These are phyloP conservation scores for Alsophila aescularia DNA, from an alignment of 2,888 invertebrate species.

Conservation along the genomic window DNA sequence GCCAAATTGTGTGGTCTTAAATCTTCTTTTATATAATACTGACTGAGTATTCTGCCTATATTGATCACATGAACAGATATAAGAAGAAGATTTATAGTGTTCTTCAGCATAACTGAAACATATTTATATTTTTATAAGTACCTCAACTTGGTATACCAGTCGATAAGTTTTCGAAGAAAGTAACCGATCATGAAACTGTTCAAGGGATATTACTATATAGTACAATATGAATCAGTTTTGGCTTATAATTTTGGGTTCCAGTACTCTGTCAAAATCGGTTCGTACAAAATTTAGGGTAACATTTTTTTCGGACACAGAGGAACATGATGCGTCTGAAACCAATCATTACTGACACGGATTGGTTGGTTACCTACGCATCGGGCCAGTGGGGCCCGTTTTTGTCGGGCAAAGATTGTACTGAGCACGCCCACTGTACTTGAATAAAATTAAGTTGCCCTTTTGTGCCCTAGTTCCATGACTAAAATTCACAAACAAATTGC, in stretches of 20 bases:
- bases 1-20: too few relatives aligned
- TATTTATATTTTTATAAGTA: too few relatives aligned
- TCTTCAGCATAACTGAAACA: too few relatives aligned
- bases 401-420: neutral
- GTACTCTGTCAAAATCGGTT: neutral
- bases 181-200: too few relatives aligned
- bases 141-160: too few relatives aligned
- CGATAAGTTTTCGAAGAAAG: neutral
- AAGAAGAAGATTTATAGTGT: too few relatives aligned
- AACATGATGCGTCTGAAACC: slow-evolving; percentile 22
- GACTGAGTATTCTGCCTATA: too few relatives aligned
- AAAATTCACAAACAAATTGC: neutral
- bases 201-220: too few relatives aligned
- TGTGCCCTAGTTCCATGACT: neutral
- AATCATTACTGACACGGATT: slow-evolving; percentile 37
- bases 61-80: too few relatives aligned
- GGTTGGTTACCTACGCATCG: slow-evolving; percentile 43
- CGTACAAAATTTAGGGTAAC: slow-evolving; percentile 37
- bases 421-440: neutral
- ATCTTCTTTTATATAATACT: too few relatives aligned
- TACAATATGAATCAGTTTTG: neutral
- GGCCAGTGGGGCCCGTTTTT: slow-evolving; percentile 22
- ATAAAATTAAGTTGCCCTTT: neutral
- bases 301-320: slow-evolving; percentile 32
- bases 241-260: neutral